phyloP scores from a whole-genome alignment of 1,140 invertebrate species.

The Popillia japonica region DNA sequence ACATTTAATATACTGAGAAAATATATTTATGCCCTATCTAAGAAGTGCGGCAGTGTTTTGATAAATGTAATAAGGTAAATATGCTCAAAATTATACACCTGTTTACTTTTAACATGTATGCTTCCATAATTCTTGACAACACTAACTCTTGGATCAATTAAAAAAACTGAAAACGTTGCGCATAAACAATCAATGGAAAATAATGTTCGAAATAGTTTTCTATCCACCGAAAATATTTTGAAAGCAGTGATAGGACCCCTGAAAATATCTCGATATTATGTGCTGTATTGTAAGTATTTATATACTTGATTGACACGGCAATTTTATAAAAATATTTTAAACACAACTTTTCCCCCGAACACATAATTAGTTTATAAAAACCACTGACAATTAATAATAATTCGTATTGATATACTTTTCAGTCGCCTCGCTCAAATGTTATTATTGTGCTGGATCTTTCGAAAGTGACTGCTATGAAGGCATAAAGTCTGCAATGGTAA shows the following conservation, averaged over 20 bases:
- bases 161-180: too few relatives aligned
- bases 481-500: conserved; percentile 9
- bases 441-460: conserved; percentile 13
- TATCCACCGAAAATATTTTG: too few relatives aligned
- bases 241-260: too few relatives aligned
- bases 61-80: neutral
- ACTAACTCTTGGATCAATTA: too few relatives aligned
- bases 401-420: neutral
- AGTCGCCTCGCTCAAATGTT: conserved; percentile 32
- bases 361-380: neutral
- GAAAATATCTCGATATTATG: too few relatives aligned
- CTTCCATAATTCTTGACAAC: neutral
- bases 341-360: neutral
- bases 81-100: neutral
- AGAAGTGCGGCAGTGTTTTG: neutral
- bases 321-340: neutral
- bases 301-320: neutral
- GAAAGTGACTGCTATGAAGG: conserved; percentile 27
- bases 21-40: neutral
- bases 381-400: neutral
- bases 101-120: neutral
- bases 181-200: too few relatives aligned
- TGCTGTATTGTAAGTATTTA: too few relatives aligned
- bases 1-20: too few relatives aligned
- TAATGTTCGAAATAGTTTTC: too few relatives aligned